These are phyloP conservation scores for Narcine bancroftii DNA, from an alignment of 2,113 vertebrate species.

Conservation along the genomic window DNA sequence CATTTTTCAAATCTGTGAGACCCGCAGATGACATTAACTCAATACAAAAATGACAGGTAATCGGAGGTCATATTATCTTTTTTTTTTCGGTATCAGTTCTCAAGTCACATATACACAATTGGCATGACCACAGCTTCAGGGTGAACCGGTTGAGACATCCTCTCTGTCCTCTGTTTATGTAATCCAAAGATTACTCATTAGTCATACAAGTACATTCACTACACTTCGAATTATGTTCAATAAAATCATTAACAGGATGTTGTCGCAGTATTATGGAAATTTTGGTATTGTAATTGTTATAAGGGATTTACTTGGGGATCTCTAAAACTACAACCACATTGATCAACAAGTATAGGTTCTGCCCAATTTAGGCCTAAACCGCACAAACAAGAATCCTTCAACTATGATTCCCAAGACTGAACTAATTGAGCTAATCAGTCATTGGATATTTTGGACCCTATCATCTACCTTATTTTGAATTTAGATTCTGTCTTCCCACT, in stretches of 20 bases:
- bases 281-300: not conserved
- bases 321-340: not conserved
- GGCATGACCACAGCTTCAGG: slow-evolving; percentile 2
- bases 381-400: not conserved
- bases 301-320: not conserved
- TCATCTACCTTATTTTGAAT: not conserved
- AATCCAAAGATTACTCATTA: slow-evolving; percentile 31
- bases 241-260: slow-evolving; percentile 13
- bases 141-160: slow-evolving; percentile 25
- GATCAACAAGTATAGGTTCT: not conserved
- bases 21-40: slow-evolving; percentile 43
- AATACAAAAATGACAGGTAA: slow-evolving; percentile 42
- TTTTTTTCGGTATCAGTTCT: slow-evolving; percentile 38
- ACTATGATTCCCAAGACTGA: not conserved
- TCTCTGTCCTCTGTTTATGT: slow-evolving; percentile 12
- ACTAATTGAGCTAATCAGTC: not conserved
- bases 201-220: slow-evolving; percentile 8
- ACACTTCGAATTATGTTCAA: not conserved
- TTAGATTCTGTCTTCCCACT: not conserved
- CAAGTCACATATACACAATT: slow-evolving; percentile 27
- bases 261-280: too few species aligned
- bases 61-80: slow-evolving; percentile 43
- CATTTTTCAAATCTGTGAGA: slow-evolving; percentile 47
- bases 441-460: not conserved
- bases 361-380: not conserved